Conservation (phyloP, 2,113 vertebrate species). For the Tringa solitaria region DNA sequence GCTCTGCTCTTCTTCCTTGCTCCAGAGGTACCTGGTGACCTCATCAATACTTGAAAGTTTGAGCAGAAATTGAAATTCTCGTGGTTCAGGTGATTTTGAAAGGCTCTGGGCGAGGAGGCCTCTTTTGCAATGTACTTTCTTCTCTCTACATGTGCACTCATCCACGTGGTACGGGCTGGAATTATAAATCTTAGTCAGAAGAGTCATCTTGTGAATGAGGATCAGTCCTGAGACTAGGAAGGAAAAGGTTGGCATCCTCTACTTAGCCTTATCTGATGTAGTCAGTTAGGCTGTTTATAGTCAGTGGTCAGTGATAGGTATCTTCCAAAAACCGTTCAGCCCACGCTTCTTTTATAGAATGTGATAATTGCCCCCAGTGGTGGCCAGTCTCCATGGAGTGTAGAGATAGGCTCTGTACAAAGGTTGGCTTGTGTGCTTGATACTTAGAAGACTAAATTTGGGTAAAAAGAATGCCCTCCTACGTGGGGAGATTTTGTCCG, state of each 20-base stretch:
- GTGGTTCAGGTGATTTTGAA: not conserved
- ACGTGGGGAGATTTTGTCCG: not conserved
- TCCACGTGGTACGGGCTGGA: not conserved
- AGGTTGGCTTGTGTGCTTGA: not conserved
- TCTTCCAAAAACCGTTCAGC: not conserved
- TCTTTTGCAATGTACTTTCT: not conserved
- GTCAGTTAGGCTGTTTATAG: not conserved
- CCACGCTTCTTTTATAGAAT: not conserved
- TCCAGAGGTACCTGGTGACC: not conserved
- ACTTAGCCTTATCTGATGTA: not conserved
- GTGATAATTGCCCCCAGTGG: not conserved
- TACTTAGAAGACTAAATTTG: not conserved
- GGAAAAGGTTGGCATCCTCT: not conserved
- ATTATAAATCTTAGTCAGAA: not conserved
- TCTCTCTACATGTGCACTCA: not conserved
- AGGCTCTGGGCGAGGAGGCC: not conserved
- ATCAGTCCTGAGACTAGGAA: not conserved
- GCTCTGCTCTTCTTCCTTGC: not conserved
- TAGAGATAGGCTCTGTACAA: not conserved
- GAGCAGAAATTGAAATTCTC: not conserved
- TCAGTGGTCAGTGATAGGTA: not conserved
- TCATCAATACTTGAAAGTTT: not conserved
- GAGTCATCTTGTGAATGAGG: not conserved
- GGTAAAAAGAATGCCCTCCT: not conserved
- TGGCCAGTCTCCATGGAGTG: not conserved